Evolutionary conservation across 1,140 invertebrate genomes (phyloP), one percentile per base, ranked within the genome.

Genomic region (Penaeus chinensis): DNA sequence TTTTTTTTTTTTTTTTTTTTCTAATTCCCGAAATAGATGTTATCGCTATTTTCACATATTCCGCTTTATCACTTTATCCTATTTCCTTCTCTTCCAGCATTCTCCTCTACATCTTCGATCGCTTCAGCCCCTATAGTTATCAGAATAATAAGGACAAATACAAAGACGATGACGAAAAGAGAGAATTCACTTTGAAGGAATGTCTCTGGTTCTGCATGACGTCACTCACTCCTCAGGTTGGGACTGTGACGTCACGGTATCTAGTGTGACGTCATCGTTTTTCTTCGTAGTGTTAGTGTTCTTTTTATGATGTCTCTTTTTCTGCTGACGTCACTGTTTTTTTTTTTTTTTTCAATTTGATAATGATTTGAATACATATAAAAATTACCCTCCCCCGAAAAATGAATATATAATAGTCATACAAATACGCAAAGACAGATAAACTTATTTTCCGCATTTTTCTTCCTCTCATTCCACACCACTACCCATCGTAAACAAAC

Each of bases 151-250:
- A 95, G 22, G 96, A 98, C 79, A 97, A 98, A 91, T 98, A 98
- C 91, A 96, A 96, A 92, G 95, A 98, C 90, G 97, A 98, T 89
- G 96, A 98, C 84, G 98, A 99, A 91, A 98, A 99, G 91, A 93
- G 98, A 22, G 96, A 98, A 91, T 99, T 99, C 91, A 98, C 96
- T 32, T 92, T 99, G 3, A 99, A 99, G 91, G 98, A 99, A 92
- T 98, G 97, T 91, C 93, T 99, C 0, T 99, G 98, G 98, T 99
- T 99, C 92, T 99, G 98, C 91, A 99, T 99, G 97, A 99, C 98
- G 32, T 99, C 98, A 0, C 92, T 99, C 13, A 99, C 98, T 0
- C 98, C 98, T 0, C 98, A 99, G 93, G 95, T 93, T 90, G 24
- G 27, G 24, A 37, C 24, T 81, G 20, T 54, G 54, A 54, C 54